These are phyloP conservation scores for Acholoe squamosa DNA, from an alignment of 2,888 invertebrate genomes.

Conservation along the genomic window DNA sequence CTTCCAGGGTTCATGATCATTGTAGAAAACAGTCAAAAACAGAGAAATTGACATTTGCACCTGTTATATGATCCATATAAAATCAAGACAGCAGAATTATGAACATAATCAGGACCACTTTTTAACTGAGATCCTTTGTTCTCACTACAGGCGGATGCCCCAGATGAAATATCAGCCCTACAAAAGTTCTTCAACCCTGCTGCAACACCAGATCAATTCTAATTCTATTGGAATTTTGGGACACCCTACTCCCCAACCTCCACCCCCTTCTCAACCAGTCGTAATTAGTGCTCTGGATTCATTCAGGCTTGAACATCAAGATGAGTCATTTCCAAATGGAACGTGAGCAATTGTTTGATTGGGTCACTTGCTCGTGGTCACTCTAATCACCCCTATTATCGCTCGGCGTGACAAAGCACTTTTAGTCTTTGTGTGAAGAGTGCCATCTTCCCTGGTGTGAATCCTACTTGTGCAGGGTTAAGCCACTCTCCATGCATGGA, in stretches of 20 bases:
- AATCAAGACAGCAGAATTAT: no score
- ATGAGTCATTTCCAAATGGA: not conserved
- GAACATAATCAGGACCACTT: no score
- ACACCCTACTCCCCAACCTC: not conserved
- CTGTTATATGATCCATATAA: no score
- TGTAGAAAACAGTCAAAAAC: no score
- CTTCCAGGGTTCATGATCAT: no score
- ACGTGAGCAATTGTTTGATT: constrained; percentile 16
- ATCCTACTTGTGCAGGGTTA: no score
- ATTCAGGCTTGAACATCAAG: not conserved
- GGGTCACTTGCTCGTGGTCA: constrained; percentile 40
- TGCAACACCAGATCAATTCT: not conserved
- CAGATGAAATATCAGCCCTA: constrained; percentile 5
- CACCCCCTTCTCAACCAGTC: not conserved
- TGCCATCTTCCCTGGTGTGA: not conserved
- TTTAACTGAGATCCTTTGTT: not conserved
- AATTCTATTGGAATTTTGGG: constrained; percentile 28
- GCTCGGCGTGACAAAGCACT: constrained; percentile 38
- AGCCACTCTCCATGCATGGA: no score
- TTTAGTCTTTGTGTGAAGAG: constrained; percentile 1
- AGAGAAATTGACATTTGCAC: no score
- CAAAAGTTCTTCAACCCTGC: not conserved
- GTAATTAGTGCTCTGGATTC: constrained; percentile 3
- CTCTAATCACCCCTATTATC: constrained; percentile 33
- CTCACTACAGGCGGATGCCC: not conserved